phyloP scores from a whole-genome alignment of 2,113 vertebrate species.

The Otus sunia region DNA sequence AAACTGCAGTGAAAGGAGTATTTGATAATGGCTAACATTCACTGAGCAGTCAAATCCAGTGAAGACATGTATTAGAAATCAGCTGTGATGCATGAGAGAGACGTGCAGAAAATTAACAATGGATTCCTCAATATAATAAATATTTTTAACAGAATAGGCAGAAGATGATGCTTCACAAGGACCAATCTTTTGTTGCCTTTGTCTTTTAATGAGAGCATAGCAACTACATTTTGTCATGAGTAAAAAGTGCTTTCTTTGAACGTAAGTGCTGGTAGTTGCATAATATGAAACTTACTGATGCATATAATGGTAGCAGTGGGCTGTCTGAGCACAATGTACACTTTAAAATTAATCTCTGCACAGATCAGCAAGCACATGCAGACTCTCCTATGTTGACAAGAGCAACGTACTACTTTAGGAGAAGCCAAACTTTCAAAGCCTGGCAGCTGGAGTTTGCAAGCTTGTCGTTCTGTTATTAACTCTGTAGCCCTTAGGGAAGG shows the following conservation, averaged over 20 bases:
- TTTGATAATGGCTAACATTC: conserved; percentile 5
- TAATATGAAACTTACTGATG: conserved; percentile 41
- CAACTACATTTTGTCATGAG: neutral
- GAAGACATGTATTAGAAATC: neutral
- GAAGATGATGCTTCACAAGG: neutral
- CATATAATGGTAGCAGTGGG: conserved; percentile 38
- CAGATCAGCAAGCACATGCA: conserved; percentile 29
- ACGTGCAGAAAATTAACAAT: neutral
- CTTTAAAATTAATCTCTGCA: conserved; percentile 52
- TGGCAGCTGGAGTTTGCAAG: conserved; percentile 29
- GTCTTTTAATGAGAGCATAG: conserved; percentile 12
- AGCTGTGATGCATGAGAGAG: neutral
- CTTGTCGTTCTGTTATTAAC: conserved; percentile 12
- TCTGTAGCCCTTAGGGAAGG: neutral
- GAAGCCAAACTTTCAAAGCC: conserved; percentile 7
- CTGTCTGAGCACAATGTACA: neutral
- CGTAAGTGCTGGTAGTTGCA: conserved; percentile 13
- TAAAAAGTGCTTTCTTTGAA: neutral
- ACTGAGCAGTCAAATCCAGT: neutral
- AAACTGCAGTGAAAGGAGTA: neutral
- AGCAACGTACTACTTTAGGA: neutral
- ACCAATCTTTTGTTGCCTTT: neutral
- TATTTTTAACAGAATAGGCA: neutral
- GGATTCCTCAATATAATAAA: neutral
- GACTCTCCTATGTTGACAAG: conserved; percentile 16